Percentiles rank a stretch among this genome's conserved stretches.
Conservation (phyloP, 2,113 vertebrate genomes). For the Morone chrysops region DNA sequence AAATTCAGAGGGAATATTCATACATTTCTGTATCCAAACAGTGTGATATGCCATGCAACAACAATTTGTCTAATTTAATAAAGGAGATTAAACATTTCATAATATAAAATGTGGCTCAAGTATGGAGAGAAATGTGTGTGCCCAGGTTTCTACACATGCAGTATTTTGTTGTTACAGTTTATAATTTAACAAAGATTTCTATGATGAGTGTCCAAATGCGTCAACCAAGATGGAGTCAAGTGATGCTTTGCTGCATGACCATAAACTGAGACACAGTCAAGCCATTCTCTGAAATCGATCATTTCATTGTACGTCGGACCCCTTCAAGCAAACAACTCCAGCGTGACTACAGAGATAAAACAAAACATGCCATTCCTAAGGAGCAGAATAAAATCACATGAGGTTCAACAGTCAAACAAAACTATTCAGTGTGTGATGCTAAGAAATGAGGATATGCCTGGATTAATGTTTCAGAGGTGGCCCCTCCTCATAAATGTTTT, state of each 20-base stretch:
- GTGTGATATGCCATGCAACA: not conserved
- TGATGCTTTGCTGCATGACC: constrained; percentile 56
- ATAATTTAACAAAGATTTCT: not conserved
- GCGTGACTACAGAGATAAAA: constrained; percentile 46
- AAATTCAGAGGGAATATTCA: constrained; percentile 1
- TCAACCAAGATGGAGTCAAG: constrained; percentile 59
- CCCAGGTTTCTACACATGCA: not conserved
- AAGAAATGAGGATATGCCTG: not conserved
- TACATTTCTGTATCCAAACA: not conserved
- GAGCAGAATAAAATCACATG: constrained; percentile 53
- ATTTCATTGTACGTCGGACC: constrained; percentile 26
- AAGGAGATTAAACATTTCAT: not conserved
- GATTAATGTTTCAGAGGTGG: not conserved
- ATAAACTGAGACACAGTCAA: constrained; percentile 17
- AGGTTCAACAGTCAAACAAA: constrained; percentile 19
- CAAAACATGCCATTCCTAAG: constrained; percentile 33
- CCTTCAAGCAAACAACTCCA: constrained; percentile 45
- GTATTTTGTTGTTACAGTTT: not conserved
- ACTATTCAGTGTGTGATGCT: not conserved
- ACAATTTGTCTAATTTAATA: not conserved
- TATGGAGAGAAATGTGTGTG: too few species aligned
- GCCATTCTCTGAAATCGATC: constrained; percentile 34
- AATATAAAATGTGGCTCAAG: too few species aligned
- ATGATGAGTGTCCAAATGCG: not conserved
- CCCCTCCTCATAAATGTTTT: not conserved